Evolutionary conservation across 2,888 invertebrate genomes (phyloP), one percentile per base, ranked within the genome.

Genomic region (Drosophila meridiana): DNA sequence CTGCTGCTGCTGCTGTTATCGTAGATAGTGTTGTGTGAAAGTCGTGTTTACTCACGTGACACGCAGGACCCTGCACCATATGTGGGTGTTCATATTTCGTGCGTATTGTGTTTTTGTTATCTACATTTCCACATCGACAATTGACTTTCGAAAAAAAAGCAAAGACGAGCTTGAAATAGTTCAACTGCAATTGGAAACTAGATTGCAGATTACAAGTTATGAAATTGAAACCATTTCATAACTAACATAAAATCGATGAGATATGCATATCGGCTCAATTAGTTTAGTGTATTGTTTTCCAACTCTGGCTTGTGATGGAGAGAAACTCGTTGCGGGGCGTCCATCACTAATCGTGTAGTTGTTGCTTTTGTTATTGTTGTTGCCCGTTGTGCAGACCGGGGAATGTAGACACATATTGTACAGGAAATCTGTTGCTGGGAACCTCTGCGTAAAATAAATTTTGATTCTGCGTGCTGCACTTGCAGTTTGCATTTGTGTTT

Each of bases 371-470:
- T 76, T 80, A 57, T 72, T 75, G 76, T 59, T 76, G 69, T 55
- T 70, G 68, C 34, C 34, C 50, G 57, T 56, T 84, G 73, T 73
- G 82, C 87, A 80, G 78, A 82, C 74, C 76, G 87, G 84, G 83
- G 87, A 84, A 84, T 82, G 76, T 78, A 69, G 64, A 65, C 64
- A 66, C 68, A 70, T 34, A 52, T 73, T 78, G 74, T 79, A 87
- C 90, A 89, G 85, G 85, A 89, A 85, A 89, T 85, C 90, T 85
- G 84, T 87, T 84, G 84, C 84, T 89, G 89, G 80, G 69, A 81
- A 61, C 66, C 83, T 80, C 73, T 73, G 68, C 72, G 47, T 74
- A 62, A 45, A 76, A 83, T 65, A 69, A 69, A 68, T 73, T 82
- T 75, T 79, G 90, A 87, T 89, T 89, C 88, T 85, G 85, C 88